Evolutionary conservation across 2,888 invertebrate species (phyloP), one percentile per base, ranked within the genome.

Genomic region (Ichneumon xanthorius): DNA sequence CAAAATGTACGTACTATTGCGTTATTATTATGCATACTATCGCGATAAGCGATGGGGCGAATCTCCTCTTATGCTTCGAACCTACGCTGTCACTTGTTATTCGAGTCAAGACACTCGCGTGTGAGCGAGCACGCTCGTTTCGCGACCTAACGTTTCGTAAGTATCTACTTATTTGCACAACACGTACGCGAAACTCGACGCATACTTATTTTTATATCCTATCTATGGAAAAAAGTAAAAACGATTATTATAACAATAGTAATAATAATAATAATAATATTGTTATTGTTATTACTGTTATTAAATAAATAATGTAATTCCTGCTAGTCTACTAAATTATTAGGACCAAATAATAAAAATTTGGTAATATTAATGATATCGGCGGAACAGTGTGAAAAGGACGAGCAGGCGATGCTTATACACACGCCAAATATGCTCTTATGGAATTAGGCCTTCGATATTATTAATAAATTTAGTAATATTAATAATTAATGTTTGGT

Each of bases 81-180:
- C 68, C 55, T 68, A 30, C 68, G 63, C 50, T n/a, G 67, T 14
- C 45, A 37, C 77, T 80, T 73, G 81, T 68, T 73, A 68, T 81
- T 84, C 77, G 48, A 45, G 71, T 11, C 33, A n/a, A 37, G 65
- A 80, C 14, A 71, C 37, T 78, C 63, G 65, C 65, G 70, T 16
- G 33, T 48, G 50, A 45, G 67, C 37, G 68, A 53, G 65, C 71
- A 63, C 22, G 33, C 45, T 63, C 53, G 53, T 48, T 53, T 45
- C 11, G 22, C 22, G 58, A 26, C 6, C 48, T 53, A 33, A 11
- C 33, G 63, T 75, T 70, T 65, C 63, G 30, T 70, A 72, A 84
- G 33, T 48, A 68, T 58, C 16, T 11, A 61, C 75, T 75, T 65
- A 80, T 76, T 80, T 63, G 58, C 45, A 75, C 76, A 61, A 50